Evolutionary conservation across 2,888 invertebrate genomes (phyloP), one percentile per base, ranked within the genome.

Genomic region (Eulithis prunata): DNA sequence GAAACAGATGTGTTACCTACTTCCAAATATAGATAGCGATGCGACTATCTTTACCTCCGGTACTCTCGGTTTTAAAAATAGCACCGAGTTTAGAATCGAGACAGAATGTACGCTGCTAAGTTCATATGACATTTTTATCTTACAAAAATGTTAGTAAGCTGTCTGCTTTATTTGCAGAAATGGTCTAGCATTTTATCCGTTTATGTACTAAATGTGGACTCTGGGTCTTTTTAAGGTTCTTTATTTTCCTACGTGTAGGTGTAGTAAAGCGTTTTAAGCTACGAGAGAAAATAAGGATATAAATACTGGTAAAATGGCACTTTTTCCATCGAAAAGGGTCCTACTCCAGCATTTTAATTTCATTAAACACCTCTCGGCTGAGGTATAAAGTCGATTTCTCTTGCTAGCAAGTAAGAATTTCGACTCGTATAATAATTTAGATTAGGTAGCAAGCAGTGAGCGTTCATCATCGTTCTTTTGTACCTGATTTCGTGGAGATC

Each of bases 401-500:
- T 91, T 87, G 87, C 84, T 87, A 84, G 86, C 87, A 87, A 91
- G 88, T 90, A 90, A 90, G 90, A 91, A 92, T 90, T 91, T 90
- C 88, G 85, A 90, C 87, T 91, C 88, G 89, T 90, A 87, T 91
- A 92, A 93, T 93, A 93, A 92, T 93, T 92, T 92, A 93, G 93
- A 93, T 93, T 93, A 91, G 90, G 89, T 88, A 90, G 92, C 90
- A 88, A 90, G 90, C 90, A 91, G 92, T 91, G 90, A 92, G 84
- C 92, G 89, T 93, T 93, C 92, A 93, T 93, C 93, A 92, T 93
- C 92, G 91, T 92, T 90, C 92, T 93, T 93, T 93, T 92, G 93
- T 93, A 93, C 88, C 89, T 89, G 93, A 93, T 93, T 92, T 91
- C 88, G 90, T 86, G 78, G 85, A 93, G 93, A 93, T 93, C 92